phyloP scores from a whole-genome alignment of 2,888 invertebrate species.

The Drosophila emarginata region DNA sequence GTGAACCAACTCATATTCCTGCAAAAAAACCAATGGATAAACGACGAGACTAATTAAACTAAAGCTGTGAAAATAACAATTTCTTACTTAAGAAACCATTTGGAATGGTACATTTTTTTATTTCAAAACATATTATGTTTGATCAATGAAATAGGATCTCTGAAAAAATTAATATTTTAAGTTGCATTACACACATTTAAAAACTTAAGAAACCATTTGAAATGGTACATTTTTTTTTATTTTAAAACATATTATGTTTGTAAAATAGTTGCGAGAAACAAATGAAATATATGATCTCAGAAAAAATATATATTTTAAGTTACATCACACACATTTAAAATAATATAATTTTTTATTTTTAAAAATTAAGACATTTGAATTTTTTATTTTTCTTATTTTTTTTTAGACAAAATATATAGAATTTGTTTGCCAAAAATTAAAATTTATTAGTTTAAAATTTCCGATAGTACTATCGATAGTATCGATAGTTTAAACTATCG shows the following conservation, averaged over 20 bases:
- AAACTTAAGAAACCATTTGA: no score
- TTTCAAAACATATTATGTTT: slow-evolving; percentile 2
- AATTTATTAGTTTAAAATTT: slow-evolving; percentile 2
- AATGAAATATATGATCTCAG: no score
- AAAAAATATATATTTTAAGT: no score
- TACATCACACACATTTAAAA: no score
- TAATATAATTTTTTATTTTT: no score
- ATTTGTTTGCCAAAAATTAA: slow-evolving; percentile 2
- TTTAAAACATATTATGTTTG: no score
- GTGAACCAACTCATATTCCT: no score
- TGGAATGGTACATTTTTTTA: slow-evolving; percentile 1
- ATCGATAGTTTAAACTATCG: slow-evolving; percentile 6
- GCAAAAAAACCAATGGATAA: no score
- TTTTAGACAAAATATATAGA: slow-evolving; percentile 2
- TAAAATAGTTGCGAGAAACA: no score
- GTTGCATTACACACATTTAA: slow-evolving; percentile 2
- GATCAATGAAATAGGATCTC: slow-evolving; percentile 2
- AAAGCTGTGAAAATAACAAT: no score
- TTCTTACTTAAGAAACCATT: neutral
- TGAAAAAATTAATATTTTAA: slow-evolving; percentile 1
- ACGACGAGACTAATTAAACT: no score
- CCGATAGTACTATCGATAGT: no score
- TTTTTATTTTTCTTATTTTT: slow-evolving; percentile 2
- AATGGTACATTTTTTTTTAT: slow-evolving; percentile 2
- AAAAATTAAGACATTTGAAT: slow-evolving; percentile 2